Evolutionary conservation across 2,113 vertebrate genomes (phyloP).

Genomic region (Podilymbus podiceps): DNA sequence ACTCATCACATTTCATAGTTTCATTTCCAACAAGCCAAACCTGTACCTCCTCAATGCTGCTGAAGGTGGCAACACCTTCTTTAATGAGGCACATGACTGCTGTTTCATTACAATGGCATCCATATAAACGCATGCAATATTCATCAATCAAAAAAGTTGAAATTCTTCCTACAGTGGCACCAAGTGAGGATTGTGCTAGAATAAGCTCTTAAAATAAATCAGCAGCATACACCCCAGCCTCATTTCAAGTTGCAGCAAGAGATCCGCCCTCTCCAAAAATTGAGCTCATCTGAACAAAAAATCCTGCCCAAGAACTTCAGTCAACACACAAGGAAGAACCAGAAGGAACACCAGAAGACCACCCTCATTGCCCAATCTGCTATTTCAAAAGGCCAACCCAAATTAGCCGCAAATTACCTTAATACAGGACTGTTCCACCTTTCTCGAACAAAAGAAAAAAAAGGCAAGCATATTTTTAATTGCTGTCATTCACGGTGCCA

Average conservation of each 20-base stretch:
- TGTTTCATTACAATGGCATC: slow-evolving; percentile 68
- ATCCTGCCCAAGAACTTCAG: background rate
- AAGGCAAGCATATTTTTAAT: background rate
- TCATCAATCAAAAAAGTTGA: slow-evolving; percentile 60
- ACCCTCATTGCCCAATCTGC: background rate
- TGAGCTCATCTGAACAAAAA: background rate
- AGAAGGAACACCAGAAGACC: background rate
- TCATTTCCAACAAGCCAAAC: slow-evolving; percentile 72
- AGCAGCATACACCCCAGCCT: background rate
- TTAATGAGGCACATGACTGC: slow-evolving; percentile 62
- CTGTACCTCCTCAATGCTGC: slow-evolving; percentile 59
- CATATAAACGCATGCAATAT: slow-evolving; percentile 48
- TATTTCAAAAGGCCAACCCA: background rate
- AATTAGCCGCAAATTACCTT: background rate
- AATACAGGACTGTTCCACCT: background rate
- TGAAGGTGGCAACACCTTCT: slow-evolving; percentile 72
- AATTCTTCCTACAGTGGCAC: slow-evolving; percentile 36
- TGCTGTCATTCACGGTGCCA: background rate
- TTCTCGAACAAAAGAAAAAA: background rate
- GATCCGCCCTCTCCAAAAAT: background rate
- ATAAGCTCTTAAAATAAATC: slow-evolving; percentile 22
- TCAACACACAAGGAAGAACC: background rate
- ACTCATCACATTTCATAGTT: slow-evolving; percentile 71
- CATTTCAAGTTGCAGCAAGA: background rate
- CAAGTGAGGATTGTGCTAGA: background rate